Conservation (phyloP, 2,797 vertebrate species). For the Sus cebifrons region DNA sequence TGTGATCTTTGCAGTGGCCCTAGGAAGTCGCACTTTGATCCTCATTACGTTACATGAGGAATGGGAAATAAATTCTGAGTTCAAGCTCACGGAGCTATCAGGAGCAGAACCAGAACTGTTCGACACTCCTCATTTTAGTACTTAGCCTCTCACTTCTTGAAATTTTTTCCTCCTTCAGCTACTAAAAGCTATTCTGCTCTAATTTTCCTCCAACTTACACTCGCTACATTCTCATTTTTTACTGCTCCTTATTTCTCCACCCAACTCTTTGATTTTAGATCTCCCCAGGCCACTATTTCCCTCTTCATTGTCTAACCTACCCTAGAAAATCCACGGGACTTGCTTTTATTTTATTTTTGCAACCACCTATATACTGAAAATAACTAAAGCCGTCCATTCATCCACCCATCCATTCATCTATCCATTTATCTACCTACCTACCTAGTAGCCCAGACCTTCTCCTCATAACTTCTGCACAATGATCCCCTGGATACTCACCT, state of each 20-base stretch:
- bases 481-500: not conserved
- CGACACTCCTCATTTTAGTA: not conserved
- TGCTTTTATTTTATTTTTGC: not conserved
- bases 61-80: not conserved
- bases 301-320: not conserved
- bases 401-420: not conserved
- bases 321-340: not conserved
- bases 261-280: not conserved
- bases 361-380: not conserved
- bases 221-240: not conserved
- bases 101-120: not conserved
- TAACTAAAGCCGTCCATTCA: not conserved
- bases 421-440: not conserved
- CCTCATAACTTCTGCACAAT: not conserved
- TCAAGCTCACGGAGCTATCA: not conserved
- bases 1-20: not conserved
- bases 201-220: not conserved
- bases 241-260: not conserved
- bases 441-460: not conserved
- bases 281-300: not conserved
- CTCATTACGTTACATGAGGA: not conserved
- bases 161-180: not conserved
- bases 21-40: not conserved
- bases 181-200: not conserved
- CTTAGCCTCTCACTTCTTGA: not conserved